Evolutionary conservation across 2,113 vertebrate genomes (phyloP), one percentile per base, ranked within the genome.

Genomic region (Poecilia latipinna): DNA sequence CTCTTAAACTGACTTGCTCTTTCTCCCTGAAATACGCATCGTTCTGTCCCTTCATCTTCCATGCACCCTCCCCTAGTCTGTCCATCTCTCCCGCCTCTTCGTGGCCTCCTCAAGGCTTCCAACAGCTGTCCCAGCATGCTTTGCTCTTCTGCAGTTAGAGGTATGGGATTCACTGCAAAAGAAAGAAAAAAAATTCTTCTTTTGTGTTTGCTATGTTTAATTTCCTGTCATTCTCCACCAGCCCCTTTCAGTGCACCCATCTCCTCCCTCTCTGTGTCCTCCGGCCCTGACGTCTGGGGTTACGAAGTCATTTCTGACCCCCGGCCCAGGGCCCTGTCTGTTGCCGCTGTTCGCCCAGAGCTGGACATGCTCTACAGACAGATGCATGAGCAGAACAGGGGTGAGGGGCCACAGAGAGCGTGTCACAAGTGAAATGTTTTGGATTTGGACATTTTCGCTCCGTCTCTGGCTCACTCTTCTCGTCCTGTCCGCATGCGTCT

Each of bases 201-300:
- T 68, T 70, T 28, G 6, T 62, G 22, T 64, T 70, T 32, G 83
- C 57, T 80, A 39, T 26, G 26, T 75, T 42, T 84, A 65, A 77
- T 82, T 83, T 80, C 77, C 72, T 91, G 32, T 91, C 76, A 85
- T 92, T 89, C 80, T 90, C 94, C 91, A 91, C 82, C 77, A 97
- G 96, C 95, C 87, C 83, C 94, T 84, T 88, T 87, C 79, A 91
- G 91, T 68, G 90, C 91, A 70, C 94, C 94, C 61, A 82, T 92
- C 31, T 91, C 93, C 80, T 88, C 91, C 1, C 10, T 85, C 76
- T 91, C 85, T 82, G 73, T 77, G 74, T 83, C 83, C 35, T 79
- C 60, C 83, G 87, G 78, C 87, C 81, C 89, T 81, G 89, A 92
- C 0, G 62, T 80, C 88, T 92, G 90, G 87, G 90, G 88, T 74